Conservation (phyloP, 2,797 vertebrate species). For the Siniperca undulata region DNA sequence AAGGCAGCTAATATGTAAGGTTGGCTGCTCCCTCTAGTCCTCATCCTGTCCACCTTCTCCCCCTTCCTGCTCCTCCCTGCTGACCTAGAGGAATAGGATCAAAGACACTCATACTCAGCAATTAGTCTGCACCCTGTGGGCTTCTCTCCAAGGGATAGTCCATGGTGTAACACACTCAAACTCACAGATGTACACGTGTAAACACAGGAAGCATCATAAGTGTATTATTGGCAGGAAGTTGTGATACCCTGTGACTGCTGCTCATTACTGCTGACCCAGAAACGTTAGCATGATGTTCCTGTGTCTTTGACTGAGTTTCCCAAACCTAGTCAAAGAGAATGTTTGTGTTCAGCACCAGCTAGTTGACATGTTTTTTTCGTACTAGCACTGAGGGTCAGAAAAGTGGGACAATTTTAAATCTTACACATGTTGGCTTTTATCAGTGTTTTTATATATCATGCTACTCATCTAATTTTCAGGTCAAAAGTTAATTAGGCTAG, state of each 20-base stretch:
- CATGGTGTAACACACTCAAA: constrained; percentile 19
- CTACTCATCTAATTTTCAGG: background rate
- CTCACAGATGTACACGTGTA: constrained; percentile 45
- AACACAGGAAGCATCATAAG: constrained; percentile 71
- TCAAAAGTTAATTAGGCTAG: background rate
- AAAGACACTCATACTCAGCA: constrained; percentile 44
- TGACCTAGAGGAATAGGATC: constrained; percentile 52
- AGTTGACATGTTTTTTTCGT: background rate
- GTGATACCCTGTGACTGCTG: constrained; percentile 33
- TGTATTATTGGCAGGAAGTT: constrained; percentile 63
- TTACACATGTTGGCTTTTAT: background rate
- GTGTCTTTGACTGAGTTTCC: background rate
- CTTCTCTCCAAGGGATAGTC: constrained; percentile 33
- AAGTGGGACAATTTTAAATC: background rate
- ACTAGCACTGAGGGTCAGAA: background rate
- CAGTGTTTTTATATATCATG: background rate
- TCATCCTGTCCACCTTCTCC: constrained; percentile 45
- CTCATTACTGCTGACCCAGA: constrained; percentile 46
- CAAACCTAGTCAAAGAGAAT: background rate
- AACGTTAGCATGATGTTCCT: background rate
- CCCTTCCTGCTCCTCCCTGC: constrained; percentile 44
- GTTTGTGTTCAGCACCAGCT: background rate
- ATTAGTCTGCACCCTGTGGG: constrained; percentile 51
- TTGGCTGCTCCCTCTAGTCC: constrained; percentile 28
- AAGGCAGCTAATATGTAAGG: constrained; percentile 3